phyloP scores from a whole-genome alignment of 2,797 vertebrate genomes.

The Spinibarbus caldwelli region DNA sequence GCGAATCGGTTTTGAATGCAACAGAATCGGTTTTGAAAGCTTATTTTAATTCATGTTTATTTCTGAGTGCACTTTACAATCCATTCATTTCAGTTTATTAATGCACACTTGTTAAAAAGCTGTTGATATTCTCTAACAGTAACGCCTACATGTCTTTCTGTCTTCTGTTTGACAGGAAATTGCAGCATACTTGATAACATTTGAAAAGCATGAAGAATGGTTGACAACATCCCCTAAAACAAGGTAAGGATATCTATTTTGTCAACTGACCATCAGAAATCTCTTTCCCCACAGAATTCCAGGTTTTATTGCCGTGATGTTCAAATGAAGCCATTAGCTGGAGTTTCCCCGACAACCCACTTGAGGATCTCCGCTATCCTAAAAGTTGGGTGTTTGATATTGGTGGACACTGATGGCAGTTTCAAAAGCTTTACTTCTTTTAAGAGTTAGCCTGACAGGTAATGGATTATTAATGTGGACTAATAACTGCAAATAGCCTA shows the following conservation, averaged over 20 bases:
- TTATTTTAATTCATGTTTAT: not conserved
- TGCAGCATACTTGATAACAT: slow-evolving; percentile 99
- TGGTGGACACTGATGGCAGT: slow-evolving; percentile 67
- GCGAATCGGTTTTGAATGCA: not conserved
- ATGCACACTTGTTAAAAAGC: not conserved
- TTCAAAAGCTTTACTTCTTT: slow-evolving; percentile 70
- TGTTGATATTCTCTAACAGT: slow-evolving; percentile 16
- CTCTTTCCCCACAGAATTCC: slow-evolving; percentile 4
- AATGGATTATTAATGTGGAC: slow-evolving; percentile 79
- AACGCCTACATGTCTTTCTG: slow-evolving; percentile 50
- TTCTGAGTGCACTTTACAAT: not conserved
- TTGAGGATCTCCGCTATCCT: slow-evolving; percentile 50
- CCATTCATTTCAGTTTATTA: not conserved
- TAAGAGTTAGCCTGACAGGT: slow-evolving; percentile 66
- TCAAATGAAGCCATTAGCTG: slow-evolving; percentile 48
- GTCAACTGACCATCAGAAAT: not conserved
- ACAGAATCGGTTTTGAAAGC: not conserved
- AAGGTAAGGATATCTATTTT: slow-evolving; percentile 83
- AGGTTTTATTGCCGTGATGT: slow-evolving; percentile 19
- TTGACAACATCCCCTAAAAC: slow-evolving; percentile 99
- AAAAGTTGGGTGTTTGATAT: slow-evolving; percentile 67
- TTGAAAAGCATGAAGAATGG: slow-evolving; percentile 99
- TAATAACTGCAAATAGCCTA: slow-evolving; percentile 76
- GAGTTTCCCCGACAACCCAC: slow-evolving; percentile 39
- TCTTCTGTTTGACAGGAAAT: slow-evolving; percentile 81